Conservation (phyloP, 2,797 vertebrate genomes). For the Chaetophractus vellerosus region DNA sequence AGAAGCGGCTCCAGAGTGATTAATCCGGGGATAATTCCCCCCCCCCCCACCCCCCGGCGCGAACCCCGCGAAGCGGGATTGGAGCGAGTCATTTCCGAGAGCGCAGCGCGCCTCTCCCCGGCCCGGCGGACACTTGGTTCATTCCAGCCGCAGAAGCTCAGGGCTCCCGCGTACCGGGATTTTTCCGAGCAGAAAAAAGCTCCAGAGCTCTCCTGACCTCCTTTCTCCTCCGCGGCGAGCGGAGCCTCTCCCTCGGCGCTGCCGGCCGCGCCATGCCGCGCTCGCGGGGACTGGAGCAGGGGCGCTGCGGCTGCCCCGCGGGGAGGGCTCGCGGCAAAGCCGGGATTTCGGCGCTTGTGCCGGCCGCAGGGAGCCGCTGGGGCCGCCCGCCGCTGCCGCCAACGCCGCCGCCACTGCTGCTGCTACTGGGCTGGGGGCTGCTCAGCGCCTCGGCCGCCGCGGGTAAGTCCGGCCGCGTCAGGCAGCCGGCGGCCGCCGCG, state of each 20-base stretch:
- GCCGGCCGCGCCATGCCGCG: constrained; percentile 90
- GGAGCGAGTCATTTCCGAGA: constrained; percentile 88
- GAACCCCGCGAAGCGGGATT: constrained; percentile 89
- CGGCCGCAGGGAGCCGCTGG: constrained; percentile 94
- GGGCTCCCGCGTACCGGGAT: constrained; percentile 97
- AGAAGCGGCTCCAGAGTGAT: constrained; percentile 87
- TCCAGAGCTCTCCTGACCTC: constrained; percentile 88
- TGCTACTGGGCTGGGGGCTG: constrained; percentile 91
- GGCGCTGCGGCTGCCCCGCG: constrained; percentile 93
- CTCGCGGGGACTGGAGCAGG: constrained; percentile 90
- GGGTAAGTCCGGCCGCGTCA: constrained; percentile 92
- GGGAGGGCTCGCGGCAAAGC: constrained; percentile 92
- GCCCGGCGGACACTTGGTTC: constrained; percentile 96
- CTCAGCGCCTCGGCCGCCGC: constrained; percentile 94
- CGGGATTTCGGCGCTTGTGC: constrained; percentile 94
- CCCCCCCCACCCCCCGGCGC: constrained; percentile 85
- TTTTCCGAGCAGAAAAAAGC: constrained; percentile 93
- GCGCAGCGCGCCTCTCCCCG: constrained; percentile 90
- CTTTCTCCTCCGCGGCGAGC: constrained; percentile 81
- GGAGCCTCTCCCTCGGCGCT: constrained; percentile 86
- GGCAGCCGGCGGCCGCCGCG: constrained; percentile 32
- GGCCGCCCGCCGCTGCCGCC: constrained; percentile 92
- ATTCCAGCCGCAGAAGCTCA: constrained; percentile 98
- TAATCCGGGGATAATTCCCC: constrained; percentile 89
- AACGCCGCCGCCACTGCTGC: constrained; percentile 73